Evolutionary conservation across 2,113 vertebrate genomes (phyloP), one percentile per base, ranked within the genome.

Genomic region (Notiomystis cincta): DNA sequence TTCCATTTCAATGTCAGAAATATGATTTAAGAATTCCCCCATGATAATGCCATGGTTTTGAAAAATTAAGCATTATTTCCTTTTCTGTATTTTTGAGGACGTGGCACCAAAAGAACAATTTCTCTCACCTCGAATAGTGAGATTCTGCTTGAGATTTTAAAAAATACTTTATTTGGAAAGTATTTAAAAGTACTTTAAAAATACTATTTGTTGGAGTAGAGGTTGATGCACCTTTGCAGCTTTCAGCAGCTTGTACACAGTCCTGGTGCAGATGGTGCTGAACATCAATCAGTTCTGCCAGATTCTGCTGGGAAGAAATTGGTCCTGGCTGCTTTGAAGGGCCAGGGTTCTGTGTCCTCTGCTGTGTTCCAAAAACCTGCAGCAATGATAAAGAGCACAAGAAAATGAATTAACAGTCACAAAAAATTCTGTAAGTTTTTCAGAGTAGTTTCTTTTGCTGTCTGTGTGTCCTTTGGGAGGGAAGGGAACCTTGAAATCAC

Each of bases 281-380:
- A 70, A 85, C 51, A 54, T 96, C 96, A 83, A 98, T 93, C 58
- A 82, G 77, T 13, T 94, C 69, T 28, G 95, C 87, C 94, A 98
- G n/a, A 42, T 97, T 89, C 65, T 97, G 97, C 95, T 97, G 96
- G 66, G 95, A 83, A 75, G 91, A 94, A 37, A 95, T 69, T n/a
- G 82, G 44, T 33, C 97, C 97, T 5, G 97, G 95, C 22, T 98
- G 73, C 83, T 98, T 97, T 31, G 94, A 40, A 3, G 94, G 82
- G 18, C 95, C 60, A 10, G 76, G 70, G 82, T 91, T 98, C 79
- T 96, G 81, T 7, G 97, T 92, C 51, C 97, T 96, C 24, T 90
- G 53, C 92, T 98, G 98, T 10, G 97, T 71, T 58, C 97, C 97
- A 84, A 97, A 93, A 62, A 95, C 97, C 97, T 98, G 31, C 53